Conservation (phyloP, 2,888 invertebrate genomes). For the Pammene fasciana region DNA sequence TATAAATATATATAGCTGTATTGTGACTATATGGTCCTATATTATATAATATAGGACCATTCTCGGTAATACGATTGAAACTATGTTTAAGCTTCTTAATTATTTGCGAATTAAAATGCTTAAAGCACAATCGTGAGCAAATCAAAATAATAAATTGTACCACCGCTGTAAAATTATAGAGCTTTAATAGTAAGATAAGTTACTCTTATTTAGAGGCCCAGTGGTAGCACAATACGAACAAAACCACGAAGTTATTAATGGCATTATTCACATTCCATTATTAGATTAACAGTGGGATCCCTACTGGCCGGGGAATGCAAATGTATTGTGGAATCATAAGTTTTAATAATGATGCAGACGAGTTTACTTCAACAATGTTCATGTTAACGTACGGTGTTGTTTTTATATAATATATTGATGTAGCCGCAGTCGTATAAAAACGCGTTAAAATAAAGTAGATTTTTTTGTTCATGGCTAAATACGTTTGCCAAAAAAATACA, state of each 20-base stretch:
- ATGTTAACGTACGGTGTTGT: slow-evolving; percentile 16
- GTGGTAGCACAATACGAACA: slow-evolving; percentile 36
- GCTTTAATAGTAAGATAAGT: slow-evolving; percentile 39
- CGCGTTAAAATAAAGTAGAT: not conserved
- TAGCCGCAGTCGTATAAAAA: not conserved
- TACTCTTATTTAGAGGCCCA: slow-evolving; percentile 38
- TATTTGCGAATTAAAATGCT: slow-evolving; percentile 12
- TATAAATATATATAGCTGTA: slow-evolving; percentile 32
- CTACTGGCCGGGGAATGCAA: slow-evolving; percentile 72
- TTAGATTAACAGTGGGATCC: slow-evolving; percentile 76
- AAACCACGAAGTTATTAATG: slow-evolving; percentile 65
- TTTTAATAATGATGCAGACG: slow-evolving; percentile 40
- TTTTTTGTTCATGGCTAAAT: not conserved
- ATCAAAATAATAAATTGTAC: slow-evolving; percentile 33
- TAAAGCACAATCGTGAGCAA: slow-evolving; percentile 18
- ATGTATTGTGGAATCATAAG: slow-evolving; percentile 51
- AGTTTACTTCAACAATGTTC: slow-evolving; percentile 34
- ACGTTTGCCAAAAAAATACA: not conserved
- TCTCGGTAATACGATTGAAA: no score
- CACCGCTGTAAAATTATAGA: slow-evolving; percentile 33
- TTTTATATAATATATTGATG: slow-evolving; percentile 10
- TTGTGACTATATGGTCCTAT: no score
- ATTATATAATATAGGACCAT: no score
- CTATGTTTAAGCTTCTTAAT: not conserved
- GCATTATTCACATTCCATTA: slow-evolving; percentile 78